Conservation (phyloP, 2,113 vertebrate species). For the Regulus satrapa region DNA sequence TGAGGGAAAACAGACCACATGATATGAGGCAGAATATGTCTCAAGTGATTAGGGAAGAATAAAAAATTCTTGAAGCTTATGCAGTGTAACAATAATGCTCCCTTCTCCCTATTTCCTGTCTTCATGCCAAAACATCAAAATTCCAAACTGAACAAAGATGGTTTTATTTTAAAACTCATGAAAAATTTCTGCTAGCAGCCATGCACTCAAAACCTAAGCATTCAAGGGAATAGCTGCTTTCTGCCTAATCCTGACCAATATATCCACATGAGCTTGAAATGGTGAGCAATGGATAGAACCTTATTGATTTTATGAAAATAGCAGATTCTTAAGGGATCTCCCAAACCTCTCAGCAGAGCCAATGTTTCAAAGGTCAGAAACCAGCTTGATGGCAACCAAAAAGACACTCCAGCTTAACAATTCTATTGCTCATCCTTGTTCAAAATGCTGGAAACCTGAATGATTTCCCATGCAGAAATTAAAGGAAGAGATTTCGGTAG, state of each 20-base stretch:
- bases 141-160: background rate
- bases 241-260: background rate
- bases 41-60: background rate
- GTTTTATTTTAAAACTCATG: background rate
- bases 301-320: background rate
- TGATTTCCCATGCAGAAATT: background rate
- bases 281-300: background rate
- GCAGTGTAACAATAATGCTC: background rate
- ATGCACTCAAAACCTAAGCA: background rate
- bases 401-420: background rate
- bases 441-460: background rate
- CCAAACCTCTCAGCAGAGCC: background rate
- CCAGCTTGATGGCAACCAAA: background rate
- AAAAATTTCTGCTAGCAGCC: background rate
- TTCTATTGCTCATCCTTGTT: background rate
- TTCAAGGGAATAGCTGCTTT: background rate
- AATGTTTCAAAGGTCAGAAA: slow-evolving; percentile 5
- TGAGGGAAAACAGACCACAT: background rate
- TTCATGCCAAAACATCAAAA: background rate
- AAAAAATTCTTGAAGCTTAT: background rate
- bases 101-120: background rate
- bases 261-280: background rate
- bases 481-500: background rate
- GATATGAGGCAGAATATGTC: background rate
- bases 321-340: background rate